Percentiles rank a stretch among this genome's conserved stretches.
Evolutionary conservation across 1,140 invertebrate genomes (phyloP).

Genomic region (Scaptomyza hsui): DNA sequence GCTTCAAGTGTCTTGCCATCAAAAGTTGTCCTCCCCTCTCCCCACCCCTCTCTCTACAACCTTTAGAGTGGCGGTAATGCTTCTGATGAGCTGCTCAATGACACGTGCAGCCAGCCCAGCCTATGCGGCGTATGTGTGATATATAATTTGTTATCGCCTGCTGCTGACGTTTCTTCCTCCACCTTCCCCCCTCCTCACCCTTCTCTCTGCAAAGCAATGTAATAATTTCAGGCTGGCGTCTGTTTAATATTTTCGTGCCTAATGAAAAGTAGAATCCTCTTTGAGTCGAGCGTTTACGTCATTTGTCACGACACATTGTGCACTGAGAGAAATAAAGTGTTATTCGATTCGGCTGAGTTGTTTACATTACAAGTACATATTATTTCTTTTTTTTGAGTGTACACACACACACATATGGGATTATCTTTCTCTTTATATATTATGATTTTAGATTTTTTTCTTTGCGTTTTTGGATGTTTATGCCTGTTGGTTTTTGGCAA

Average conservation of each 20-base stretch:
- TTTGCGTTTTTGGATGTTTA: slow-evolving; percentile 33
- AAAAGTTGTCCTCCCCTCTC: too few species aligned
- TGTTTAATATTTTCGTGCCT: slow-evolving; percentile 80
- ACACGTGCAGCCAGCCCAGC: slow-evolving; percentile 58
- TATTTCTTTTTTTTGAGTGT: neutral
- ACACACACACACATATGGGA: slow-evolving; percentile 34
- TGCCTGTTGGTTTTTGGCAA: slow-evolving; percentile 57
- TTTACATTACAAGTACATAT: too few species aligned
- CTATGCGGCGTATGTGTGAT: slow-evolving; percentile 69
- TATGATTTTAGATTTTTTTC: slow-evolving; percentile 11
- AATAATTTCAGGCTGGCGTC: slow-evolving; percentile 71
- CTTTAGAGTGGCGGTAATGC: slow-evolving; percentile 35
- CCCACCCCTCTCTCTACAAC: too few species aligned
- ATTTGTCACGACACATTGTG: slow-evolving; percentile 32
- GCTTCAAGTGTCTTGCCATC: neutral
- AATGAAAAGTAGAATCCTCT: slow-evolving; percentile 70
- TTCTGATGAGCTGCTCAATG: slow-evolving; percentile 68
- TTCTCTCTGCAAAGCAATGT: slow-evolving; percentile 26
- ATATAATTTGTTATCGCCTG: slow-evolving; percentile 74
- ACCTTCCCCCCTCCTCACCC: neutral
- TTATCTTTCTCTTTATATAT: slow-evolving; percentile 51
- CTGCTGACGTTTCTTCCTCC: slow-evolving; percentile 38
- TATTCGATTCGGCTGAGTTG: too few species aligned
- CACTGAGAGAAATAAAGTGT: neutral
- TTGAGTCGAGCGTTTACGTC: slow-evolving; percentile 35